A percentile compares a stretch with the other conserved stretches of the same genome.
These are phyloP conservation scores for Bombus waltoni DNA, from an alignment of 1,140 invertebrate species.

Conservation along the genomic window DNA sequence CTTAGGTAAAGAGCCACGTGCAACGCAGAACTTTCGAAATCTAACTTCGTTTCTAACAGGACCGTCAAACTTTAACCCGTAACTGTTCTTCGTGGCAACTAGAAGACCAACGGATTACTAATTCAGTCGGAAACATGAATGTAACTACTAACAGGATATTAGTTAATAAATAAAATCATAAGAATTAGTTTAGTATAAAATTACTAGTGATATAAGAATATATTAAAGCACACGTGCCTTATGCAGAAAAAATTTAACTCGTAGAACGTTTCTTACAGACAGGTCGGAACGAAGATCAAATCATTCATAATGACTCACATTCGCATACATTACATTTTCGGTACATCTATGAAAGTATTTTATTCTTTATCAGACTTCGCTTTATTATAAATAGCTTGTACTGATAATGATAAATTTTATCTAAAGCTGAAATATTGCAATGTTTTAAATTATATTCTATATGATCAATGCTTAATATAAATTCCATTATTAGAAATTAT, in stretches of 20 bases:
- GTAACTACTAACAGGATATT: not conserved
- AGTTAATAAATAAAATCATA: not conserved
- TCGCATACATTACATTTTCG: slow-evolving; percentile 3
- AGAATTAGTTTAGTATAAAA: not conserved
- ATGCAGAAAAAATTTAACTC: no score
- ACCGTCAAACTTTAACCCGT: not conserved
- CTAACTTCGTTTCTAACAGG: not conserved
- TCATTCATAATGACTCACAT: not conserved
- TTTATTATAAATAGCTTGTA: not conserved
- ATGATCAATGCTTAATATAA: not conserved
- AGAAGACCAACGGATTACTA: not conserved
- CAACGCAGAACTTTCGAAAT: slow-evolving; percentile 24
- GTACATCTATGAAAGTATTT: not conserved
- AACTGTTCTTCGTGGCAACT: not conserved
- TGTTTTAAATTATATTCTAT: not conserved
- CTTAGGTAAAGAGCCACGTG: slow-evolving; percentile 47
- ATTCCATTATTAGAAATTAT: not conserved
- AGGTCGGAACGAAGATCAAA: not conserved
- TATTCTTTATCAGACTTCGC: not conserved
- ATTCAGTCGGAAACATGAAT: not conserved
- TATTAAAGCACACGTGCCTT: not conserved
- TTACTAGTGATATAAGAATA: not conserved
- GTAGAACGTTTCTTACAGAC: not conserved
- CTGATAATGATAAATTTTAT: slow-evolving; percentile 15
- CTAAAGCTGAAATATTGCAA: not conserved